Evolutionary conservation across 2,888 invertebrate species (phyloP).

Genomic region (Rhagophthalmus giganteus): DNA sequence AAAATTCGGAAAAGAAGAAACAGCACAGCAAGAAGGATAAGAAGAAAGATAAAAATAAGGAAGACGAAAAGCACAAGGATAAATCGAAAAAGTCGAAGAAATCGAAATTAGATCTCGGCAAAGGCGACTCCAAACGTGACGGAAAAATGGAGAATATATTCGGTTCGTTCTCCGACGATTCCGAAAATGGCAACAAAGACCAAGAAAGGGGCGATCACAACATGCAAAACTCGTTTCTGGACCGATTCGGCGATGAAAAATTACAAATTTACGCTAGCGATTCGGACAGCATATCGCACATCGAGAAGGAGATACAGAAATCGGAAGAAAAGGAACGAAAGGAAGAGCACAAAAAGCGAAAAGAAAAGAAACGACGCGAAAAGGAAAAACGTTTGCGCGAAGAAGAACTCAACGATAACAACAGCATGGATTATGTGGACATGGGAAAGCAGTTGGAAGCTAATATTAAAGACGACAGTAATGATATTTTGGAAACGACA

Average conservation of each 20-base stretch:
- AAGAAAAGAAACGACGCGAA: slow-evolving; percentile 67
- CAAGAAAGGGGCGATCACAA: slow-evolving; percentile 34
- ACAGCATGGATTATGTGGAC: slow-evolving; percentile 79
- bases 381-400: slow-evolving; percentile 59
- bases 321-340: slow-evolving; percentile 47
- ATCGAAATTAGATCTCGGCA: slow-evolving; percentile 51
- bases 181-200: slow-evolving; percentile 52
- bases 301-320: slow-evolving; percentile 37
- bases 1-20: slow-evolving; percentile 51
- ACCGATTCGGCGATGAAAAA: slow-evolving; percentile 35
- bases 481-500: slow-evolving; percentile 52
- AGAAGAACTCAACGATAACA: slow-evolving; percentile 67
- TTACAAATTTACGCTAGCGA: slow-evolving; percentile 57
- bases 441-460: slow-evolving; percentile 82
- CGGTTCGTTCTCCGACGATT: slow-evolving; percentile 79
- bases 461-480: slow-evolving; percentile 71
- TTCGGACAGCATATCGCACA: slow-evolving; percentile 49
- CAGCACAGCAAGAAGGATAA: slow-evolving; percentile 63
- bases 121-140: slow-evolving; percentile 63
- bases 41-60: slow-evolving; percentile 62
- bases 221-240: slow-evolving; percentile 29
- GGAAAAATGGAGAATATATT: slow-evolving; percentile 88
- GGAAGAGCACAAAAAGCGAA: slow-evolving; percentile 63
- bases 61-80: slow-evolving; percentile 60
- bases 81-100: slow-evolving; percentile 65